Conservation (phyloP, 2,797 vertebrate species). For the Pantherophis vulpinus region DNA sequence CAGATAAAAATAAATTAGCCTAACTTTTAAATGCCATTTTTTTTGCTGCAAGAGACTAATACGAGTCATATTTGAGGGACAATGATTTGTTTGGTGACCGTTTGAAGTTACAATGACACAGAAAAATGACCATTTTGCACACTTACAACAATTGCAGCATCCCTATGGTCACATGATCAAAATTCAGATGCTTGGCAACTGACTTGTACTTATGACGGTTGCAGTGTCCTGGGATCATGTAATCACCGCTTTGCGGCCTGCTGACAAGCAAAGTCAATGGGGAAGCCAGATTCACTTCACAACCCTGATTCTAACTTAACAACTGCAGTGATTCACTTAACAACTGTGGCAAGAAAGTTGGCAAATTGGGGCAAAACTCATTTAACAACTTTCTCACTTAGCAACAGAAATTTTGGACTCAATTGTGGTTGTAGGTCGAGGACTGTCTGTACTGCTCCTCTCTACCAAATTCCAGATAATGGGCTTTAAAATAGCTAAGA, state of each 20-base stretch:
- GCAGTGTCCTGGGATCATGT: not conserved
- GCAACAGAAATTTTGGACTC: not conserved
- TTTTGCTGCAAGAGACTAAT: not conserved
- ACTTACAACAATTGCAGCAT: not conserved
- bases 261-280: not conserved
- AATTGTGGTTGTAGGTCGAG: not conserved
- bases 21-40: not conserved
- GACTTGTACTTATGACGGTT: not conserved
- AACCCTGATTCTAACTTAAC: not conserved
- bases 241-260: not conserved
- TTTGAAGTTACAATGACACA: not conserved
- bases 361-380: not conserved
- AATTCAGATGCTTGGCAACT: not conserved
- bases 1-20: not conserved
- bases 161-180: not conserved
- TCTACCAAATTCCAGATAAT: not conserved
- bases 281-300: not conserved
- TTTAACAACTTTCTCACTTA: not conserved
- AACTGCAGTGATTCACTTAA: too few relatives aligned
- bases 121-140: not conserved
- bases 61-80: fast-evolving
- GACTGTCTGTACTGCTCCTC: not conserved
- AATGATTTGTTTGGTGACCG: not conserved
- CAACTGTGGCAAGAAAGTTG: too few relatives aligned
- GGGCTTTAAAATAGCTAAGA: not conserved